A percentile compares a stretch with the other conserved stretches of the same genome.
Evolutionary conservation across 1,140 invertebrate species (phyloP).

Genomic region (Epicauta chinensis): DNA sequence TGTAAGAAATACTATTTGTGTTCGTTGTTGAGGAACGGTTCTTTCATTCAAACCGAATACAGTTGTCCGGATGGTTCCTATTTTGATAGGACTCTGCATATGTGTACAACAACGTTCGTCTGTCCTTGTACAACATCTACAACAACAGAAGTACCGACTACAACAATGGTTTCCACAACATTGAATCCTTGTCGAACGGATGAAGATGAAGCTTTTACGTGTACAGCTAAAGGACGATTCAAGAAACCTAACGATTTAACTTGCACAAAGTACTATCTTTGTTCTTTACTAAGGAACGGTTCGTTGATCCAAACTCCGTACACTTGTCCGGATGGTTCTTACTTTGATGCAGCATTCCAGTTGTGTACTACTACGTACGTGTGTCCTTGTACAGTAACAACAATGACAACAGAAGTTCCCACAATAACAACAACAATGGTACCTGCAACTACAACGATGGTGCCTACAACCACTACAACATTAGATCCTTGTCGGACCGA

Average conservation of each 20-base stretch:
- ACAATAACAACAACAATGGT: background rate
- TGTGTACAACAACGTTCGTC: background rate
- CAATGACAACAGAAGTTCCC: too few species aligned
- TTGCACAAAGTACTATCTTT: conserved; percentile 11
- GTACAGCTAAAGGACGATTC: too few species aligned
- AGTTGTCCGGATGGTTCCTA: background rate
- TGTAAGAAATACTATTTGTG: conserved; percentile 6
- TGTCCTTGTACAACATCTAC: too few species aligned
- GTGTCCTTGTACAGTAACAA: background rate
- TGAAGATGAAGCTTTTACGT: background rate
- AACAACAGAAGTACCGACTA: background rate
- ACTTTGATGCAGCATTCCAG: background rate
- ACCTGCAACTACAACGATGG: background rate
- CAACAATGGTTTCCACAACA: background rate
- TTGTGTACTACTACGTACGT: background rate
- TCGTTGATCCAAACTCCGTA: conserved; percentile 2
- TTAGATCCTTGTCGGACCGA: too few species aligned
- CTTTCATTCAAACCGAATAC: conserved; percentile 15
- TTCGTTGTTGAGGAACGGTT: background rate
- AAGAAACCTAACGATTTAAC: conserved; percentile 2
- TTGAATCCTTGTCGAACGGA: too few species aligned
- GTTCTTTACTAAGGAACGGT: conserved; percentile 8
- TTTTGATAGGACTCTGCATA: background rate
- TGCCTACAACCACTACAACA: too few species aligned
- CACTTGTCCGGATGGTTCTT: conserved; percentile 1